Evolutionary conservation across 2,888 invertebrate species (phyloP), one percentile per base, ranked within the genome.

Genomic region (Drosophila borborema): DNA sequence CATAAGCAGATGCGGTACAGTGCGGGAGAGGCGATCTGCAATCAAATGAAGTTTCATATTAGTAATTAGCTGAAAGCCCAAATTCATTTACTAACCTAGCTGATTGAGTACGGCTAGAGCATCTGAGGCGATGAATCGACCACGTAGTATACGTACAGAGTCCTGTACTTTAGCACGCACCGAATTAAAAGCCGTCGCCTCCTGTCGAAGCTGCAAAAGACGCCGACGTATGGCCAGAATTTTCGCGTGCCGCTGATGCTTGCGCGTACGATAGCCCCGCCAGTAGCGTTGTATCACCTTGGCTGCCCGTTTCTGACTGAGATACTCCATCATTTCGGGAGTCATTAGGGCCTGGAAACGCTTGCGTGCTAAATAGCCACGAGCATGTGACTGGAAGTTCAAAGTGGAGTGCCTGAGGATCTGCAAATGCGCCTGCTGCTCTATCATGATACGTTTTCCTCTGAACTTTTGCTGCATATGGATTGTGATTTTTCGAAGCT

Each of bases 201-300:
- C 84, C 7, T 80, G 64, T 2, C 89, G 87, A 12, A 92, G 81
- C 40, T 86, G 75, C 2, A 77, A 70, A 40, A 93, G 85, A 23
- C 91, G 91, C 12, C 74, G 71, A 2, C 93, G 84, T 64, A 93
- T 92, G 16, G 72, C 71, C 23, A 75, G 58, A 1, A 93, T 74
- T 18, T 81, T 83, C 10, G 85, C 64, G 58, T 83, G 88, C 18
- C 90, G 89, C 45, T 86, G 91, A 10, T 84, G 86, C 18, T 84
- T 86, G 12, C 93, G 91, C 5, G 86, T 93, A 31, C 82, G 89
- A 82, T 95, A 93, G 0, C 95, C 95, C 2, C 95, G 94, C 93
- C 94, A 95, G 53, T 94, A 91, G 6, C 94, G 94, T 93, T 96
- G 96, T 83, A 96, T 96, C 85, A 94, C 94, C 3, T 93, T 93